Evolutionary conservation across 2,113 vertebrate species (phyloP).

Genomic region (Mobula birostris): DNA sequence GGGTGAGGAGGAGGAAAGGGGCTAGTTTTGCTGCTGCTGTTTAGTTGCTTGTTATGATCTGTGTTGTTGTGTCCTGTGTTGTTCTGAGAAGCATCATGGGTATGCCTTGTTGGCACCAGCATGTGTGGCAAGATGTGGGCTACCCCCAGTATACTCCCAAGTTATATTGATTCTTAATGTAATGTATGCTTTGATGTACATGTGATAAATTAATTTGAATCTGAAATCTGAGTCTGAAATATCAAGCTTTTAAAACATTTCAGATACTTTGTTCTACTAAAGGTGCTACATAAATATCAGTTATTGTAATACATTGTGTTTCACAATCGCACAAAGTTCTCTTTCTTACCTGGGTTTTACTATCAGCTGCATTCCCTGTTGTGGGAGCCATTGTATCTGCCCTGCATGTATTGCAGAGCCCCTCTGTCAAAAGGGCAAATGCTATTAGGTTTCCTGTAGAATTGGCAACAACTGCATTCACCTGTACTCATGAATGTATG

Average conservation of each 20-base stretch:
- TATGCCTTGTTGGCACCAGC: no score
- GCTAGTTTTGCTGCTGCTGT: no score
- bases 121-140: no score
- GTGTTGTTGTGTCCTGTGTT: no score
- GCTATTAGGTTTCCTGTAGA: background rate
- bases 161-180: no score
- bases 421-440: background rate
- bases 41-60: no score
- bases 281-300: background rate
- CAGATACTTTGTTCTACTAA: background rate
- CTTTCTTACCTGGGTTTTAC: background rate
- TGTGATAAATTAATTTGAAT: no score
- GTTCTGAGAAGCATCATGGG: no score
- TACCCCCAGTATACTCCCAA: no score
- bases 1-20: no score
- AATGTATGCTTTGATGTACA: no score
- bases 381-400: background rate
- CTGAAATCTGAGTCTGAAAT: background rate
- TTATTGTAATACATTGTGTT: background rate
- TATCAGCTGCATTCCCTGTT: background rate
- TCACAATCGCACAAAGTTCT: background rate
- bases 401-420: background rate
- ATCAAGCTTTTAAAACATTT: background rate
- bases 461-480: background rate
- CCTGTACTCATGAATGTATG: background rate